Percentiles rank a stretch among this genome's conserved stretches.
Conservation (phyloP, 2,888 invertebrate species). For the Catocala nupta region DNA sequence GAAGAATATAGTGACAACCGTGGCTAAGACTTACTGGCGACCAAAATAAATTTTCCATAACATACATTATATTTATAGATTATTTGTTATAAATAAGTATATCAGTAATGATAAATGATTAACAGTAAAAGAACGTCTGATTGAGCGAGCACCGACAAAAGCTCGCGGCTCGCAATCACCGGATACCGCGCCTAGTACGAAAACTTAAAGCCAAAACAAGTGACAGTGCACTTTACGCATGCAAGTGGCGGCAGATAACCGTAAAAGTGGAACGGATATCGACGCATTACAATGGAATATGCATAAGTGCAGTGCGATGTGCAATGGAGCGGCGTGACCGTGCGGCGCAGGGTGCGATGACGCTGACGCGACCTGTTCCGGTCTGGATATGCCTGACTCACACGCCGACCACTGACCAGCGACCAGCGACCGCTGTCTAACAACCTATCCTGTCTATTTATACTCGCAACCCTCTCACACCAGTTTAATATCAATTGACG, state of each 20-base stretch:
- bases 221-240: conserved; percentile 53
- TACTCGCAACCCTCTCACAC: too few relatives aligned
- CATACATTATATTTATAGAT: too few relatives aligned
- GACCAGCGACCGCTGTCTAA: too few relatives aligned
- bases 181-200: conserved; percentile 35
- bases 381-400: conserved; percentile 66
- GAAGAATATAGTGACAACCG: too few relatives aligned
- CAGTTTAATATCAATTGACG: neutral
- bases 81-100: too few relatives aligned
- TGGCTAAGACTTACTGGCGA: too few relatives aligned
- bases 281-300: conserved; percentile 66
- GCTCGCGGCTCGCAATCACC: conserved; percentile 19
- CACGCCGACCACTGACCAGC: neutral
- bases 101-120: too few relatives aligned
- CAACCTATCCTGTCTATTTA: too few relatives aligned
- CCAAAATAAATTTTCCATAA: too few relatives aligned
- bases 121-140: too few relatives aligned
- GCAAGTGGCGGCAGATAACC: conserved; percentile 56
- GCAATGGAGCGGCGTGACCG: conserved; percentile 74
- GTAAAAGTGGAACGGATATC: conserved; percentile 84
- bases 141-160: neutral
- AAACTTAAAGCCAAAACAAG: conserved; percentile 44
- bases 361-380: conserved; percentile 63
- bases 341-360: conserved; percentile 48
- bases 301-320: conserved; percentile 59